Evolutionary conservation across 2,888 invertebrate species (phyloP).

Genomic region (Trissolcus brochymenae): DNA sequence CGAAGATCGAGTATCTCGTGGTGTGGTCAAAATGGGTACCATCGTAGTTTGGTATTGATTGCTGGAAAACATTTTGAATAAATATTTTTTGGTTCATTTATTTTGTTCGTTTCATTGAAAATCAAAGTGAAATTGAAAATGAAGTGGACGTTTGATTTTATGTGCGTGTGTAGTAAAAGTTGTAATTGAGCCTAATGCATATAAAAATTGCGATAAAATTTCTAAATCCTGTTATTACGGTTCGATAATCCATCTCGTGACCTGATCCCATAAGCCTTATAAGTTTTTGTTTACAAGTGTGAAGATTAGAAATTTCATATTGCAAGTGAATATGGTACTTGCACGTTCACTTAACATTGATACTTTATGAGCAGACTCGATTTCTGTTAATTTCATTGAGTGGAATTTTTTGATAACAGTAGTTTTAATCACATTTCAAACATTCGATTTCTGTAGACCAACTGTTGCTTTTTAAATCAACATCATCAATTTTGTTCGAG

Average conservation of each 20-base stretch:
- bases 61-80: slow-evolving; percentile 56
- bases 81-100: too few species aligned
- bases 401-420: neutral
- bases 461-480: slow-evolving; percentile 1
- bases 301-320: slow-evolving; percentile 40
- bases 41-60: slow-evolving; percentile 73
- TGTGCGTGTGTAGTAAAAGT: slow-evolving; percentile 7
- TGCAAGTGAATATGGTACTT: slow-evolving; percentile 10
- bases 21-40: slow-evolving; percentile 72
- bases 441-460: neutral
- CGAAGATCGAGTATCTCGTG: slow-evolving; percentile 64
- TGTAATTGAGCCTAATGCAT: neutral
- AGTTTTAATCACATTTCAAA: too few species aligned
- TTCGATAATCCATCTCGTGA: slow-evolving; percentile 28
- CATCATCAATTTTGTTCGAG: neutral
- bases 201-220: slow-evolving; percentile 9
- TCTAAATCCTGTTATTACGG: slow-evolving; percentile 18
- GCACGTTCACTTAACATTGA: neutral
- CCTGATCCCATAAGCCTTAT: slow-evolving; percentile 10
- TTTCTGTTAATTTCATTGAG: neutral
- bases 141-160: neutral
- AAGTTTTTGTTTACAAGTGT: slow-evolving; percentile 17
- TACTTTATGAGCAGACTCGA: too few species aligned
- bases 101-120: neutral
- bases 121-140: neutral